A percentile compares a stretch with the other conserved stretches of the same genome.
Evolutionary conservation across 2,797 vertebrate genomes (phyloP).

Genomic region (Sebastes matsubarae): DNA sequence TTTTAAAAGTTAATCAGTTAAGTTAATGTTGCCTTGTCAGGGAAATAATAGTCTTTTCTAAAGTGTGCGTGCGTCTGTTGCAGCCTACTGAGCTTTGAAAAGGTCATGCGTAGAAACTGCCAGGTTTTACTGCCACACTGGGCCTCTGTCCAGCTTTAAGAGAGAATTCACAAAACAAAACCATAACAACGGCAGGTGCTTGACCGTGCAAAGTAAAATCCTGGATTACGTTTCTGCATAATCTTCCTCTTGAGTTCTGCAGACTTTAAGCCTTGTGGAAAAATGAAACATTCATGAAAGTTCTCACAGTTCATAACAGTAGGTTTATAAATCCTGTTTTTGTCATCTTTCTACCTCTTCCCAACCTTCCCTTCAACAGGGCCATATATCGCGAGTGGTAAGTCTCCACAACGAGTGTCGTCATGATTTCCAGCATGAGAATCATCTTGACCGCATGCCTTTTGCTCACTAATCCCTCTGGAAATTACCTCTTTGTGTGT

Average conservation of each 20-base stretch:
- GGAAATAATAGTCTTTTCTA: not conserved
- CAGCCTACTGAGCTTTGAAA: slow-evolving; percentile 5
- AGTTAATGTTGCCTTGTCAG: not conserved
- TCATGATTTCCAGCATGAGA: slow-evolving; percentile 75
- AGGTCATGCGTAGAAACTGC: slow-evolving; percentile 26
- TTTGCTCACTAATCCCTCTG: slow-evolving; percentile 74
- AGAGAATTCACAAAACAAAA: slow-evolving; percentile 28
- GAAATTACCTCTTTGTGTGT: slow-evolving; percentile 44
- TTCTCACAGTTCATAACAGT: not conserved
- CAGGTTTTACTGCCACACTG: slow-evolving; percentile 17
- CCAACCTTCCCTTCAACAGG: slow-evolving; percentile 72
- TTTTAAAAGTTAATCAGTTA: not conserved
- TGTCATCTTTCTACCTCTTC: slow-evolving; percentile 66
- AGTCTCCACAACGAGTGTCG: slow-evolving; percentile 70
- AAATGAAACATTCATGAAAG: not conserved
- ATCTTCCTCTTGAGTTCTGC: not conserved
- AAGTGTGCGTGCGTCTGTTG: not conserved
- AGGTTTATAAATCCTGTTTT: slow-evolving; percentile 54
- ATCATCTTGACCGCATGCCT: slow-evolving; percentile 72
- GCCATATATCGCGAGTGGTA: slow-evolving; percentile 85
- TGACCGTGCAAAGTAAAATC: not conserved
- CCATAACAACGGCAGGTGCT: slow-evolving; percentile 3
- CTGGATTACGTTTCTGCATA: not conserved
- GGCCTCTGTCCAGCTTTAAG: slow-evolving; percentile 30
- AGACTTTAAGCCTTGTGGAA: not conserved